Conservation (phyloP, 2,797 vertebrate genomes). For the Sebastes taczanowskii region DNA sequence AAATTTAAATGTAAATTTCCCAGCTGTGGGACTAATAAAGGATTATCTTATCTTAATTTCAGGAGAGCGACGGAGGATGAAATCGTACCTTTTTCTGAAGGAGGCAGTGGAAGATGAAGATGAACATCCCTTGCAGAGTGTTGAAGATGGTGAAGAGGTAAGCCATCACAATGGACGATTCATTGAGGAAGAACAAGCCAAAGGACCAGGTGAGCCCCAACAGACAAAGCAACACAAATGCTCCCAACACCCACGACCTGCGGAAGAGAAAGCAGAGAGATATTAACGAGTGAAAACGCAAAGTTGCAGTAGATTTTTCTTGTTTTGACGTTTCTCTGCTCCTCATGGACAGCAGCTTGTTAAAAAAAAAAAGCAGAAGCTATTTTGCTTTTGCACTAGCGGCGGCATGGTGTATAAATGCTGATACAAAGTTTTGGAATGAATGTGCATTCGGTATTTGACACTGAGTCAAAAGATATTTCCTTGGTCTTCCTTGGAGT, state of each 20-base stretch:
- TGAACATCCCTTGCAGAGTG: slow-evolving; percentile 98
- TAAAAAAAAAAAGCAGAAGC: background rate
- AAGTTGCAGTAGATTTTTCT: background rate
- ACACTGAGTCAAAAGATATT: slow-evolving; percentile 39
- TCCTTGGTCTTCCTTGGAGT: slow-evolving; percentile 34
- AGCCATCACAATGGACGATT: slow-evolving; percentile 95
- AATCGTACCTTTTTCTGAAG: slow-evolving; percentile 96
- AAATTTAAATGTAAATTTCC: no score
- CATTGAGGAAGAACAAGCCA: slow-evolving; percentile 94
- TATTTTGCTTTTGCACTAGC: slow-evolving; percentile 18
- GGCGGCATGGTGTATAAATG: slow-evolving; percentile 4
- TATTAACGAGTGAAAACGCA: background rate
- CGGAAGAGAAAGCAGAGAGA: slow-evolving; percentile 15
- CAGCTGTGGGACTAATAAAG: no score
- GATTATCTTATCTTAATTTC: no score
- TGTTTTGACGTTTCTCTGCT: background rate
- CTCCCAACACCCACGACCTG: slow-evolving; percentile 98
- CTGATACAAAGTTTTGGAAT: slow-evolving; percentile 36
- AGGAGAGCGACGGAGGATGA: background rate
- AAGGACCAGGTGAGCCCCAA: slow-evolving; percentile 97
- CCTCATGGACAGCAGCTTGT: slow-evolving; percentile 10
- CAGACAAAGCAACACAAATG: slow-evolving; percentile 94
- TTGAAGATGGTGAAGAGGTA: slow-evolving; percentile 99
- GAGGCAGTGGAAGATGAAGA: slow-evolving; percentile 99
- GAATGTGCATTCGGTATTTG: slow-evolving; percentile 20